Evolutionary conservation across 2,113 vertebrate species (phyloP), one percentile per base, ranked within the genome.

Genomic region (Gallinago paraguaiae): DNA sequence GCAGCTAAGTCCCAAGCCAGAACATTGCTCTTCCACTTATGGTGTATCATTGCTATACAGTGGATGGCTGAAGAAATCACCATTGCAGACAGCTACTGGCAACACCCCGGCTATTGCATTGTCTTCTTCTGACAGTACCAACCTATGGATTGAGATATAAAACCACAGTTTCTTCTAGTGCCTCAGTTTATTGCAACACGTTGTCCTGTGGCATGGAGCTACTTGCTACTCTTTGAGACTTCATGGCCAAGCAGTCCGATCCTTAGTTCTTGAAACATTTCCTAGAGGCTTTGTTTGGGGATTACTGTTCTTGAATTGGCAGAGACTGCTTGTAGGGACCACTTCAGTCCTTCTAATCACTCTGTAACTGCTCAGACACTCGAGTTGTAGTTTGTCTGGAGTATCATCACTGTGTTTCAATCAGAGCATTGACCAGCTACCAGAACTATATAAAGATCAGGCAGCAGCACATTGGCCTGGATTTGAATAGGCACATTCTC

Each of bases 1-100:
- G 82, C 17, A 74, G 25, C 17, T 45, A 31, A n/a, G 11, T 70
- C 11, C 31, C 41, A 33, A 50, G 22, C 13, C 39, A 45, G 72
- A 59, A 19, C 17, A 3, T 14, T 0, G 0, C 11, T 30, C 31
- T 59, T 65, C 68, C 19, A 2, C 4, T 11, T 56, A 2, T 17
- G 24, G 14, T 0, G 0, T 43, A 10, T 37, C 16, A n/a, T n/a
- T 48, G 84, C 51, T 13, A 4, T 30, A 3, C 3, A 11, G 61
- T n/a, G 74, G 82, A 50, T 64, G 14, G 11, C 35, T 60, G 68
- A 48, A 41, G 41, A 71, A 48, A 63, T 61, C 64, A 41, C n/a
- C 50, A 14, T 5, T 25, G 59, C 1, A 2, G 63, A 60, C 53
- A 72, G 43, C 22, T 63, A 53, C 67, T 0, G 0, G 33, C 54